Percentiles rank a stretch among this genome's conserved stretches.
Conservation (phyloP, 2,113 vertebrate genomes). For the Proteles cristata region DNA sequence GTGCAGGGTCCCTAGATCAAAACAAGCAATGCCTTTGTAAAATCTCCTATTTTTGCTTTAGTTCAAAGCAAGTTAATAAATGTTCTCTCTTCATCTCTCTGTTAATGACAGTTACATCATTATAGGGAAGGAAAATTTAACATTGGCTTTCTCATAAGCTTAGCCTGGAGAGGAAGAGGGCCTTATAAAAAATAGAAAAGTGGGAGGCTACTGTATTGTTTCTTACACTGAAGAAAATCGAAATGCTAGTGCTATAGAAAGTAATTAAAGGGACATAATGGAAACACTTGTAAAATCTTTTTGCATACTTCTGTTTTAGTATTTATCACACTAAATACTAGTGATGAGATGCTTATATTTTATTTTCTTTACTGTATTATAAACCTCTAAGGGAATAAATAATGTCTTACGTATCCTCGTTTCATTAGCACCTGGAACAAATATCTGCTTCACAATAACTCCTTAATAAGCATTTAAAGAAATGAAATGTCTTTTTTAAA, state of each 20-base stretch:
- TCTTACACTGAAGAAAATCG: constrained; percentile 48
- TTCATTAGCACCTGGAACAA: background rate
- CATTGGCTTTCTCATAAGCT: constrained; percentile 54
- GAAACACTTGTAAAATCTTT: background rate
- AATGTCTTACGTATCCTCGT: background rate
- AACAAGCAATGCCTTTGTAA: constrained; percentile 73
- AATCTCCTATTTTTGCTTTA: constrained; percentile 76
- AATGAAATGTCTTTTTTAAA: background rate
- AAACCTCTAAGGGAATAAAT: background rate
- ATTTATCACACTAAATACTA: no score
- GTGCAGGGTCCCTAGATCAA: constrained; percentile 76
- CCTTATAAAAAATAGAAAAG: constrained; percentile 17
- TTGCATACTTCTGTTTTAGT: background rate
- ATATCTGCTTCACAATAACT: background rate
- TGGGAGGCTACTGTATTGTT: background rate
- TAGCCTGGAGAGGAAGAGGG: constrained; percentile 51
- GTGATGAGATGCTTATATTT: background rate
- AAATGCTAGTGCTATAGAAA: background rate
- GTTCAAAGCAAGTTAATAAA: constrained; percentile 82
- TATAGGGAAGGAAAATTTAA: constrained; percentile 77
- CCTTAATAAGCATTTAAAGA: background rate
- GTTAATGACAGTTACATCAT: constrained; percentile 63
- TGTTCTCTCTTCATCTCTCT: constrained; percentile 47
- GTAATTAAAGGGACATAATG: background rate
- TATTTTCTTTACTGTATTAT: background rate